phyloP scores from a whole-genome alignment of 2,797 vertebrate genomes.

The Phrynocephalus forsythii region DNA sequence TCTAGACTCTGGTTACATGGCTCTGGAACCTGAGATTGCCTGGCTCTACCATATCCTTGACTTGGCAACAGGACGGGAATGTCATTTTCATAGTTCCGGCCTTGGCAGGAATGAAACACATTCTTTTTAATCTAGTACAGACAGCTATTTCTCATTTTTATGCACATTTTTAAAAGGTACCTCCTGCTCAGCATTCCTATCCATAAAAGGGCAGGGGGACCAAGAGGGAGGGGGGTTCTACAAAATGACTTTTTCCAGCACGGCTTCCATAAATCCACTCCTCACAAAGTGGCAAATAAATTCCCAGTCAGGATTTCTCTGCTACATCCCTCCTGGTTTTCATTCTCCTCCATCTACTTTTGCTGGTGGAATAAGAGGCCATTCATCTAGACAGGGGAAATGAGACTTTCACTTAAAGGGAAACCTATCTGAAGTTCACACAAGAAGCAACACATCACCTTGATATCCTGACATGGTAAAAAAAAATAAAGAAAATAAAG shows the following conservation, averaged over 20 bases:
- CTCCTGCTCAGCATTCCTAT: not conserved
- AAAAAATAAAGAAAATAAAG: not conserved
- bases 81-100: no score
- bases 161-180: not conserved
- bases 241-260: not conserved
- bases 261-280: slow-evolving; percentile 23
- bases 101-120: not conserved
- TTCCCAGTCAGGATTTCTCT: slow-evolving; percentile 41
- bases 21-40: not conserved
- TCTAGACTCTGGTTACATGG: not conserved
- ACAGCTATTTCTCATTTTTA: not conserved
- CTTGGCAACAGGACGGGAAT: not conserved
- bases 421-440: slow-evolving; percentile 50
- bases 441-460: slow-evolving; percentile 52
- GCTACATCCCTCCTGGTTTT: slow-evolving; percentile 36
- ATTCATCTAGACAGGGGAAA: slow-evolving; percentile 61
- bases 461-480: slow-evolving; percentile 47
- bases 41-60: not conserved
- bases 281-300: slow-evolving; percentile 45
- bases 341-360: slow-evolving; percentile 50
- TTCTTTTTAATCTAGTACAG: not conserved
- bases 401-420: slow-evolving; percentile 43
- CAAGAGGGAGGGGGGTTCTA: not conserved
- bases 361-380: slow-evolving; percentile 27
- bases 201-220: not conserved